Evolutionary conservation across 2,797 vertebrate genomes (phyloP), one percentile per base, ranked within the genome.

Genomic region (Amblyopsis hoosieri): DNA sequence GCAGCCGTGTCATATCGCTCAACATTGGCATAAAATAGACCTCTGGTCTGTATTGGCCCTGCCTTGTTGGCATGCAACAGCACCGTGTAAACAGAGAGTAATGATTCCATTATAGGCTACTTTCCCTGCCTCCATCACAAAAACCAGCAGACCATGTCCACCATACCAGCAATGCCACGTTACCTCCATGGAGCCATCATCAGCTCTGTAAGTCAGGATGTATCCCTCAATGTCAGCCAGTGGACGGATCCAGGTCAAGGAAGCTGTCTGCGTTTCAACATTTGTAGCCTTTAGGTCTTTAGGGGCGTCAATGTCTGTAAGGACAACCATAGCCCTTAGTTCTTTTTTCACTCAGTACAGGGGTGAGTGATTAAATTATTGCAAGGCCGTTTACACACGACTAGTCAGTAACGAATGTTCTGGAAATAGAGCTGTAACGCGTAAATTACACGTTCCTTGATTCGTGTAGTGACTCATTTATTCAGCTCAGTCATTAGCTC

Each of bases 251-350:
- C 96, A 98, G 47, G 90, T 94, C 79, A 97, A 11, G 9, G 82
- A 52, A 0, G 90, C 93, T 31, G 90, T 79, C 9, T 94, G 89
- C 60, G 69, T 63, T 1, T 84, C 89, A 9, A 95, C 84, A 23
- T 92, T 89, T 31, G 85, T 83, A 0, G 92, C 88, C 67, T 1
- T 85, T 15, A 96, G 83, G 71, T 95, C 91, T 67, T 74, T 90
- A 3, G 95, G 95, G 55, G 92, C 86, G 76, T 98, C 95, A 6
- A 95, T 94, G 12, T 94, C 96, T 97, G 83, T 19, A 23, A 56
- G 42, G 49, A 45, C 29, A 31, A 80, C 17, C 29, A 42, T n/a
- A 78, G 62, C 63, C 61, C 50, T 76, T 54, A 80, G 7, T 1
- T 11, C 0, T 9, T 29, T 7, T 15, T 19, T 11, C 2, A 29